Evolutionary conservation across 2,797 vertebrate genomes (phyloP), one percentile per base, ranked within the genome.

Genomic region (Liparis tanakae): DNA sequence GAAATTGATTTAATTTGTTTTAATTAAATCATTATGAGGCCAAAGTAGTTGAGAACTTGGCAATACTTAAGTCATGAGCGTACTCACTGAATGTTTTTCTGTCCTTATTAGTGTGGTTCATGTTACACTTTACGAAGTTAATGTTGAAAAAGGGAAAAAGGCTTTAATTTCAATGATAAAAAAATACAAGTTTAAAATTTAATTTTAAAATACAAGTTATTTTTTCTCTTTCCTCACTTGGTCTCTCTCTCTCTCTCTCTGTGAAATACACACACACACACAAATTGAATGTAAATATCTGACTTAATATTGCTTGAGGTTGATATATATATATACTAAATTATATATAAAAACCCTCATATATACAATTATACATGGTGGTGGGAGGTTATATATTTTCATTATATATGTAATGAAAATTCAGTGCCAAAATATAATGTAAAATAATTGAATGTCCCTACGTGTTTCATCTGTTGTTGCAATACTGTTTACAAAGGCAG

Each of bases 231-330:
- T 72, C 60, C 50, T 86, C 73, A 85, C 70, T 72, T 81, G 81
- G 77, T 87, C 73, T 83, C 62, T 84, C 64, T 83, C 22, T 44
- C 13, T 46, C 41, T 46, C 44, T 46, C 44, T 46, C 3, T 50
- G 18, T 50, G 46, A 50, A 50, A 5, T 39, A 39, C 37, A 39
- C 37, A 39, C 37, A 39, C 55, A 81, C 46, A 81, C 70, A 84
- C 77, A 85, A 89, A 91, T 60, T 94, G 94, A 95, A 95, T 95
- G 94, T 95, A 95, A 93, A 95, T 95, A 95, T 91, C 87, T 93
- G 91, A 94, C 91, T 92, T 90, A 92, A 90, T 92, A 92, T 89
- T 90, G 79, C 91, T 76, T 85, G 89, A 94, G 91, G 91, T 90
- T 91, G 78, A 90, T 90, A 87, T 89, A 85, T 90, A 87, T 89